These are phyloP conservation scores for Bovichtus variegatus DNA, from an alignment of 2,797 vertebrate species.

Conservation along the genomic window DNA sequence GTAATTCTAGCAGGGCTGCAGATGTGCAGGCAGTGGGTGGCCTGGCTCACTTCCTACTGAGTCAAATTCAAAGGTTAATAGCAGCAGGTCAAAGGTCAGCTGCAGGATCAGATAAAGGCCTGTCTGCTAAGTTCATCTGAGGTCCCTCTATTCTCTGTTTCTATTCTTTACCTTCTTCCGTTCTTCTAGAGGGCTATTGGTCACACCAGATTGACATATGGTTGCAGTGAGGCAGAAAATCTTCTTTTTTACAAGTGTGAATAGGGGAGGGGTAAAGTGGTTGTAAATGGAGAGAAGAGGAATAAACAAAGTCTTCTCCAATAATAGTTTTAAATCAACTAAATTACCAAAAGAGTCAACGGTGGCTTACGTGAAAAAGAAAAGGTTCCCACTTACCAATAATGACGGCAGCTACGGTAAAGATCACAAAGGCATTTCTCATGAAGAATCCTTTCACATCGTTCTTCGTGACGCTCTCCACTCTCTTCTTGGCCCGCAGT, in stretches of 20 bases:
- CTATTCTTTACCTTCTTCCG: constrained; percentile 36
- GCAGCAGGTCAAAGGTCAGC: constrained; percentile 57
- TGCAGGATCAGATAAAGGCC: constrained; percentile 43
- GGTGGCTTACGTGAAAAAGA: background rate
- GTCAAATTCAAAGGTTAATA: constrained; percentile 70
- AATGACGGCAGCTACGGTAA: constrained; percentile 92
- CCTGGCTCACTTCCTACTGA: constrained; percentile 51
- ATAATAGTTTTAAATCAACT: background rate
- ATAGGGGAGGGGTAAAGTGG: background rate
- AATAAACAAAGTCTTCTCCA: background rate
- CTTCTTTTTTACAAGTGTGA: constrained; percentile 9
- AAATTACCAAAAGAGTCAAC: background rate
- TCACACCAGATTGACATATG: constrained; percentile 36
- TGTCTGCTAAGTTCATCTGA: constrained; percentile 41
- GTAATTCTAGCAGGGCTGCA: constrained; percentile 64
- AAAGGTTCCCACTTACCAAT: constrained; percentile 87
- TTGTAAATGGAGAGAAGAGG: constrained; percentile 4
- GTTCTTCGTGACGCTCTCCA: constrained; percentile 89
- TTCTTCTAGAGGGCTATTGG: background rate
- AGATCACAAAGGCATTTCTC: constrained; percentile 94
- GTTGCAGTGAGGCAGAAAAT: constrained; percentile 15
- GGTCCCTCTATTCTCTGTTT: constrained; percentile 41
- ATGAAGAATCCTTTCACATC: constrained; percentile 90
- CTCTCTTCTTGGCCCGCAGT: constrained; percentile 88
- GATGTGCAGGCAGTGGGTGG: constrained; percentile 61